These are phyloP conservation scores for Ammospiza caudacuta DNA, from an alignment of 2,113 vertebrate genomes.

Conservation along the genomic window DNA sequence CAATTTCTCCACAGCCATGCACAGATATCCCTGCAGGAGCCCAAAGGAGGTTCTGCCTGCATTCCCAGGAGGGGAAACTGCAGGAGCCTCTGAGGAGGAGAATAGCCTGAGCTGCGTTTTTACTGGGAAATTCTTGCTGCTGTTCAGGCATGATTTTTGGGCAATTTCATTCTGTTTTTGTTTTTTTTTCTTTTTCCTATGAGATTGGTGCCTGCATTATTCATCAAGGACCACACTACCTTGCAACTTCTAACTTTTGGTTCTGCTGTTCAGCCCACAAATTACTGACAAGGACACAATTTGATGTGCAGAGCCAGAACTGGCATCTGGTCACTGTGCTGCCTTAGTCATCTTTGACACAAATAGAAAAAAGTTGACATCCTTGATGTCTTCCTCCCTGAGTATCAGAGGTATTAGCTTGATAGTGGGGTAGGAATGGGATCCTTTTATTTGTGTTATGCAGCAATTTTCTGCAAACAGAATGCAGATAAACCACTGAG, in stretches of 20 bases:
- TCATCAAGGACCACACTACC: not conserved
- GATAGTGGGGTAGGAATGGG: not conserved
- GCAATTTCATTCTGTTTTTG: not conserved
- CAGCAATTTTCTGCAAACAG: not conserved
- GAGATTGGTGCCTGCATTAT: not conserved
- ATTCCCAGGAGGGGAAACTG: not conserved
- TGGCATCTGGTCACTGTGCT: not conserved
- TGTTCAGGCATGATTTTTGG: not conserved
- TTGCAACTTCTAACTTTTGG: not conserved
- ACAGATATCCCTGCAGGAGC: not conserved
- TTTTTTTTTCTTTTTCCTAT: not conserved
- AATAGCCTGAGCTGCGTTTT: not conserved
- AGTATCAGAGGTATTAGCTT: not conserved
- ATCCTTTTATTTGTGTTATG: not conserved
- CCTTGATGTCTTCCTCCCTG: not conserved
- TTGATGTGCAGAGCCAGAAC: not conserved
- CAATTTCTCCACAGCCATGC: fast-evolving
- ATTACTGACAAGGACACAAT: not conserved
- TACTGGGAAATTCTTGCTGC: not conserved
- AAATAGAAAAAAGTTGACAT: not conserved
- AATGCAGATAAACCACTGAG: not conserved
- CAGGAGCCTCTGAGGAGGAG: not conserved
- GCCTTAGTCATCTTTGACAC: not conserved
- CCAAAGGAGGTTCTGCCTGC: not conserved
- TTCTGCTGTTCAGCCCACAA: not conserved